Evolutionary conservation across 2,797 vertebrate genomes (phyloP), one percentile per base, ranked within the genome.

Genomic region (Eidolon dupreanum): DNA sequence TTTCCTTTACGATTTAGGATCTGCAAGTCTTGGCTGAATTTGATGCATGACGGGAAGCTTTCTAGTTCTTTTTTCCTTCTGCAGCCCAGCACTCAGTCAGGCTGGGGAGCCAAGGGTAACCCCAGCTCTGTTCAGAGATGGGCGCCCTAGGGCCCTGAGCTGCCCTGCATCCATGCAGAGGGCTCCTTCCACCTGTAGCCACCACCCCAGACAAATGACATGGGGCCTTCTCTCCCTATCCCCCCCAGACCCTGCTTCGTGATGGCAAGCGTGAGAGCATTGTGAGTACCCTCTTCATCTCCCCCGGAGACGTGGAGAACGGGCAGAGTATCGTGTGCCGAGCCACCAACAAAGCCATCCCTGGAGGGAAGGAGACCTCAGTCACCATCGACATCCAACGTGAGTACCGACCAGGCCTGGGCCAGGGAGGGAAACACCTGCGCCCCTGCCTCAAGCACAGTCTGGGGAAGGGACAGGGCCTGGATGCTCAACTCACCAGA

Each of bases 321-420:
- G 99, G 99, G 9, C 99, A 99, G 98, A 99, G 98, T 97, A 99
- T 99, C 91, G 98, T 99, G 96, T 99, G 99, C 95, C 98, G 99
- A 0, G 99, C 99, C 71, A 99, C 99, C 96, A 99, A 99, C 99
- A 99, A 99, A 98, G 99, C 99, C 31, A 98, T 99, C 70, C 99
- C 99, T 31, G 98, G 99, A 0, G 99, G 99, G 89, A 99, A 99
- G 97, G 99, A 99, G 98, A 99, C 99, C 8, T 99, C 99, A 0
- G 99, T 99, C 98, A 99, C 99, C 33, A 99, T 99, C 0, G 99
- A 99, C 98, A 99, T 99, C 98, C 99, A 99, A 87, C 99, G 99
- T 99, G 98, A 99, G 99, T 98, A 74, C 63, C 1, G 2, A 6
- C 22, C 19, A 0, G 0, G 43, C 78, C 11, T 8, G 41, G 55